Evolutionary conservation across 2,888 invertebrate genomes (phyloP), one percentile per base, ranked within the genome.

Genomic region (Conomelus anceps): DNA sequence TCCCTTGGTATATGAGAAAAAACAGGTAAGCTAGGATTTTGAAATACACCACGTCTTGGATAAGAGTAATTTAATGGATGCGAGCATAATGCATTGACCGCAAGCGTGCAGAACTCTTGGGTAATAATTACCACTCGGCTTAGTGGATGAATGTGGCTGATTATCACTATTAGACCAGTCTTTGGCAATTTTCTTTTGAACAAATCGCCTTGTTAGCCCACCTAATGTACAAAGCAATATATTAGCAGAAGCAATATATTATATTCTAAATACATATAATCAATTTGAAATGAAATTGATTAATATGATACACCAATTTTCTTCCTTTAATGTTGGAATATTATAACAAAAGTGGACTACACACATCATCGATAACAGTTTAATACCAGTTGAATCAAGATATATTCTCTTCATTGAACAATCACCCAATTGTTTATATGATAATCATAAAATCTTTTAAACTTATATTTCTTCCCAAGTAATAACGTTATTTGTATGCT

Each of bases 221-320:
- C 63, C 63, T 63, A n/a, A 63, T 63, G 63, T 4, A 63, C n/a
- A 13, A 1, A 63, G n/a, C n/a, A n/a, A 63, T 26, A 11, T 26
- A 22, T 84, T 22, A 7, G 1, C 13, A 17, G 85, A 85, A 23
- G 89, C 85, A 22, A 90, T 89, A 34, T 87, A 88, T 20, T 90
- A 88, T 3, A 91, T 89, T 86, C 89, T 84, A 17, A 91, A 26
- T 7, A 26, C 26, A 11, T 26, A 7, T 26, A 7, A 26, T 26
- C 4, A 26, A 26, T 7, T 26, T 11, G 26, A 26, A 26, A 11
- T 7, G 11, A 7, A 26, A 26, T 26, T n/a, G n/a, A n/a, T n/a
- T n/a, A n/a, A n/a, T n/a, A n/a, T n/a, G n/a, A n/a, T n/a, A n/a
- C n/a, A n/a, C n/a, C n/a, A n/a, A n/a, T n/a, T n/a, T n/a, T n/a